Conservation (phyloP, 2,888 invertebrate species). For the Pasiphila rectangulata region DNA sequence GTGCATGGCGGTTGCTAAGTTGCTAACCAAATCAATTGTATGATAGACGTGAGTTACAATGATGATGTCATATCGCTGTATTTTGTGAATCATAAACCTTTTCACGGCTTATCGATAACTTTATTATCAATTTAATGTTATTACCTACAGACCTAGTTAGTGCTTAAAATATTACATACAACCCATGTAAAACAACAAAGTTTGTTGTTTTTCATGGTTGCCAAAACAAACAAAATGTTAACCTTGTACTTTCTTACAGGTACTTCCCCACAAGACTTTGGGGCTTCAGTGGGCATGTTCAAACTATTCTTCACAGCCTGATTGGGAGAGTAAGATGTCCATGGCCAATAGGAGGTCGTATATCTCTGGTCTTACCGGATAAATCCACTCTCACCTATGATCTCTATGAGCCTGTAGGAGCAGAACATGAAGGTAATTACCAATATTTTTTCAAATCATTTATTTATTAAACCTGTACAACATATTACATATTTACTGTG, state of each 20-base stretch:
- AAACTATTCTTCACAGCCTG: constrained; percentile 94
- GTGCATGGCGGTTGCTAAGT: neutral
- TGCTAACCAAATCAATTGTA: neutral
- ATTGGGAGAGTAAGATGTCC: constrained; percentile 93
- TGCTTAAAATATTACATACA: too few relatives aligned
- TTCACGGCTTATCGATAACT: constrained; percentile 21
- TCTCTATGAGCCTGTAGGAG: constrained; percentile 89
- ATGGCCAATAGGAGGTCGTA: constrained; percentile 92
- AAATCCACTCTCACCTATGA: constrained; percentile 96
- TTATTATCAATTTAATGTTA: constrained; percentile 5
- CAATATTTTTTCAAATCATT: neutral
- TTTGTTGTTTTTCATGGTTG: neutral
- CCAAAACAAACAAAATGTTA: constrained; percentile 14
- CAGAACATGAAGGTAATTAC: constrained; percentile 85
- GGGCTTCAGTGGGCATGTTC: constrained; percentile 97
- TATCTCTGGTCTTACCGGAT: constrained; percentile 87
- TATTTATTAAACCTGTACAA: too few relatives aligned
- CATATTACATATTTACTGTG: neutral
- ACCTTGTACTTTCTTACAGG: constrained; percentile 73
- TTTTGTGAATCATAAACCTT: constrained; percentile 30
- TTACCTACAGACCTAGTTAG: too few relatives aligned
- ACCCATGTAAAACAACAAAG: neutral
- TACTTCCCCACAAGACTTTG: constrained; percentile 94
- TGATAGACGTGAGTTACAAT: constrained; percentile 20
- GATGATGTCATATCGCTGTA: constrained; percentile 57